Base-by-base conservation (phyloP, 2,888 invertebrate genomes). In the Brachypalpus laphriformis region DNA sequence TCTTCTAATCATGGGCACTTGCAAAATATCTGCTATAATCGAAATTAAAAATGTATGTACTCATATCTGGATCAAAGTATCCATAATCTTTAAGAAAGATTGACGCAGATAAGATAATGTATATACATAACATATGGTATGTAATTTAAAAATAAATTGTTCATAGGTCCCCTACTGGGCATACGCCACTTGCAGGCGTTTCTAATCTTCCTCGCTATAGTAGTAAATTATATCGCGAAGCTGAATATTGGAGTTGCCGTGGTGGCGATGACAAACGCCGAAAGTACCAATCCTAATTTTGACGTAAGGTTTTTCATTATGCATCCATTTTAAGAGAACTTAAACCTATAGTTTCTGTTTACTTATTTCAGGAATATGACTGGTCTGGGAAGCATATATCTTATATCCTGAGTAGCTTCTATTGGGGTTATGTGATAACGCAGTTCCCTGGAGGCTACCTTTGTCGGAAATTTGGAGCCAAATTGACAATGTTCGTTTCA, bases 371-470 rank as follows among this genome's bases (percentile, higher is more conserved):
- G 91, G 90, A 89, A 78, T 91, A 88, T 77, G 87, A 92, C 89
- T 87, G 93, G 94, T 93, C 92, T 71, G 91, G 93, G 87, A 90
- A 91, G 74, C 92, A 94, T 31, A 93, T 93, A 68, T 92, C 93
- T 0, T 91, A 94, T 70, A 93, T 96, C 22, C 91, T 96, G 3
- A 96, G 96, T 1, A 95, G 96, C 0, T 96, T 96, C 91, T 96
- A 96, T 90, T 95, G 96, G 95, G 96, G 96, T 1, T 96, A 96
- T 89, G 93, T 95, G 4, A 82, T 95, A 16, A 93, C 93, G 82
- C 92, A 94, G 88, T 91, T 95, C 18, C 94, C 95, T 0, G 94
- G 94, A 0, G 96, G 96, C 0, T 94, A 95, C 88, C 90, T 97
- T 20, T 95, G 95, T 0, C 95, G 95, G 74, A 93, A 93, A 8